These are phyloP conservation scores for Luidia sarsii DNA, from an alignment of 53 echinoderm and acorn worm species.

Conservation along the genomic window DNA sequence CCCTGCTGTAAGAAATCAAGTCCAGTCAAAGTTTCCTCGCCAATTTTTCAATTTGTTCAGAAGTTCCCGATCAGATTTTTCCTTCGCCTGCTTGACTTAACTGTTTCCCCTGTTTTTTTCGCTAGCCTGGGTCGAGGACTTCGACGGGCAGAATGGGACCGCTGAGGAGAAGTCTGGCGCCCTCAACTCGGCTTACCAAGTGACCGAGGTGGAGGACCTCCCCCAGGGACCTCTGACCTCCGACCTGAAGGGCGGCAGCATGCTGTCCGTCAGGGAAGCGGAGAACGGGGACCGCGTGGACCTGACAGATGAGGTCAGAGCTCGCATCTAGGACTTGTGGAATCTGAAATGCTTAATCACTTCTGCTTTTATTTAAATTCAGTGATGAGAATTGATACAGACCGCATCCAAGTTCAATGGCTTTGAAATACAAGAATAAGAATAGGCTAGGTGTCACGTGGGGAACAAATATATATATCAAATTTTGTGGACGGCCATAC, in stretches of 20 bases:
- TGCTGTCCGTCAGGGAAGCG: slow-evolving; percentile 78
- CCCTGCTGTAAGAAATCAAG: too few relatives aligned
- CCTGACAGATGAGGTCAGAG: slow-evolving; percentile 51
- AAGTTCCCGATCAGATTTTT: not conserved
- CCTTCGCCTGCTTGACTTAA: not conserved
- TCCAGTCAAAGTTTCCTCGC: too few relatives aligned
- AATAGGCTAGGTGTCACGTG: too few relatives aligned
- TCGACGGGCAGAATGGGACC: slow-evolving; percentile 1
- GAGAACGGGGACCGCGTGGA: slow-evolving; percentile 47
- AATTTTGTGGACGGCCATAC: too few relatives aligned
- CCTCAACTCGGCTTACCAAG: slow-evolving; percentile 29
- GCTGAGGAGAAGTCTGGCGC: not conserved
- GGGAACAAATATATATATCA: too few relatives aligned
- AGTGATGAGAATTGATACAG: too few relatives aligned
- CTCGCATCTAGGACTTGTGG: not conserved
- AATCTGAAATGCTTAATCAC: too few relatives aligned
- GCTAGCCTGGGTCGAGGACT: slow-evolving; percentile 78
- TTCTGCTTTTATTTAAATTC: too few relatives aligned
- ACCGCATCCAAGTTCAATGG: too few relatives aligned
- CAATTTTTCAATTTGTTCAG: too few relatives aligned
- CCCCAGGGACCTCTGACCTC: slow-evolving; percentile 31
- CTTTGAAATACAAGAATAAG: too few relatives aligned
- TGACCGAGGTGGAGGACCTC: slow-evolving; percentile 49
- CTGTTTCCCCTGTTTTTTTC: not conserved
- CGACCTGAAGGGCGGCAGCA: slow-evolving; percentile 61